phyloP scores from a whole-genome alignment of 1,140 invertebrate genomes.

The Scaptomyza hsui region DNA sequence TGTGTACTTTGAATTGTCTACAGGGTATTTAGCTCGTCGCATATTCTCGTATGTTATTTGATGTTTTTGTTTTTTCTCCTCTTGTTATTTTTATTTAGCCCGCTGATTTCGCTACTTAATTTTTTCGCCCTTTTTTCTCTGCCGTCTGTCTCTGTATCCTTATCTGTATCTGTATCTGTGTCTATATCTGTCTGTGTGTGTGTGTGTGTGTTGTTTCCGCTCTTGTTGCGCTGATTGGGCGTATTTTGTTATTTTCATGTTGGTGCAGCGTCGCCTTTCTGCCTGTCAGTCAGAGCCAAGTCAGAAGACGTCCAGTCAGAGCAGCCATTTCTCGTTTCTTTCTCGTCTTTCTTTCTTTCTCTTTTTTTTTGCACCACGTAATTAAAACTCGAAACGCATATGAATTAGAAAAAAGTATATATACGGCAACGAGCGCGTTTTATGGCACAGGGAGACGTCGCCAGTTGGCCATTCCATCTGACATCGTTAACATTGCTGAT shows the following conservation, averaged over 20 bases:
- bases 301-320: conserved; percentile 39
- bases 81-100: conserved; percentile 49
- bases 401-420: conserved; percentile 73
- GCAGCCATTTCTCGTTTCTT: conserved; percentile 20
- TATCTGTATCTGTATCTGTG: conserved; percentile 41
- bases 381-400: conserved; percentile 83
- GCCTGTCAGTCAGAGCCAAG: conserved; percentile 62
- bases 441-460: conserved; percentile 42
- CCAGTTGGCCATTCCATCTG: conserved; percentile 58
- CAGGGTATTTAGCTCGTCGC: conserved; percentile 9
- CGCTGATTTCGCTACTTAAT: conserved; percentile 81
- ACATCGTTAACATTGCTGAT: conserved; percentile 82
- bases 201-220: conserved; percentile 56
- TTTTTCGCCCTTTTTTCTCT: conserved; percentile 59
- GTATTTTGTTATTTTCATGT: conserved; percentile 81
- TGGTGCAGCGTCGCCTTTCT: conserved; percentile 40
- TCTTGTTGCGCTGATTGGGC: conserved; percentile 74
- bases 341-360: conserved; percentile 28
- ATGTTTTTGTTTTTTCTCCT: conserved; percentile 13
- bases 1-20: not conserved
- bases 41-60: not conserved
- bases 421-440: conserved; percentile 63
- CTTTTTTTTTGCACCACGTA: conserved; percentile 69
- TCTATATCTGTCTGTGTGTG: conserved; percentile 31
- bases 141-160: conserved; percentile 30